Evolutionary conservation across 2,797 vertebrate genomes (phyloP).

Genomic region (Lepus oiostolus): DNA sequence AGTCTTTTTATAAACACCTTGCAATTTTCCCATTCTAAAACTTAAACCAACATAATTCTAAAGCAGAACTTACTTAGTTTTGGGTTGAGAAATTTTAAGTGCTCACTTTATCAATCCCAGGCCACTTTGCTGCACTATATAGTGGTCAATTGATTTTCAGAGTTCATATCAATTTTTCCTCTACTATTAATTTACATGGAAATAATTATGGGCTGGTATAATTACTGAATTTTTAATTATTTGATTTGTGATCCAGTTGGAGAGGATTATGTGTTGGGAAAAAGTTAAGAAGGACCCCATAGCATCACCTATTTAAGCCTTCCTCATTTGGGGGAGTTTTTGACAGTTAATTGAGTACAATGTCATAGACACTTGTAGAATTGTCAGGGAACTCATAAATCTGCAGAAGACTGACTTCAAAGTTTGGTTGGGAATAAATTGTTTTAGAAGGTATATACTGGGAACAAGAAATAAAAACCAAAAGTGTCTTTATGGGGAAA

Average conservation of each 20-base stretch:
- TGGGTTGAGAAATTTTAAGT: conserved; percentile 33
- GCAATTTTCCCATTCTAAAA: conserved; percentile 9
- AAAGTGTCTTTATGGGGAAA: conserved; percentile 5
- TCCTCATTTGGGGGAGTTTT: conserved; percentile 18
- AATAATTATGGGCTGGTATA: neutral
- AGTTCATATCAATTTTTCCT: conserved; percentile 27
- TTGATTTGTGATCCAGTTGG: conserved; percentile 49
- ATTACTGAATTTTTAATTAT: conserved; percentile 53
- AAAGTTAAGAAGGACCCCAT: conserved; percentile 43
- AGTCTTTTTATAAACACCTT: conserved; percentile 17
- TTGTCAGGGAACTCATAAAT: neutral
- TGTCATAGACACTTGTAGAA: conserved; percentile 48
- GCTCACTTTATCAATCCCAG: neutral
- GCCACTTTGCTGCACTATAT: neutral
- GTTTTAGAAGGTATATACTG: conserved; percentile 30
- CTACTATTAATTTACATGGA: conserved; percentile 50
- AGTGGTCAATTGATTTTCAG: neutral
- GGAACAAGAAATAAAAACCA: conserved; percentile 44
- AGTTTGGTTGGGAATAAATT: neutral
- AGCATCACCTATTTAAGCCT: conserved; percentile 35
- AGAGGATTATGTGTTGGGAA: neutral
- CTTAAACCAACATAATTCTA: neutral
- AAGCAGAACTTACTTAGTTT: conserved; percentile 36
- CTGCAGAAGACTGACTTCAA: neutral
- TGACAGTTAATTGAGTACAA: conserved; percentile 45